Evolutionary conservation across 1,140 invertebrate genomes (phyloP).

Genomic region (Conus betulinus): DNA sequence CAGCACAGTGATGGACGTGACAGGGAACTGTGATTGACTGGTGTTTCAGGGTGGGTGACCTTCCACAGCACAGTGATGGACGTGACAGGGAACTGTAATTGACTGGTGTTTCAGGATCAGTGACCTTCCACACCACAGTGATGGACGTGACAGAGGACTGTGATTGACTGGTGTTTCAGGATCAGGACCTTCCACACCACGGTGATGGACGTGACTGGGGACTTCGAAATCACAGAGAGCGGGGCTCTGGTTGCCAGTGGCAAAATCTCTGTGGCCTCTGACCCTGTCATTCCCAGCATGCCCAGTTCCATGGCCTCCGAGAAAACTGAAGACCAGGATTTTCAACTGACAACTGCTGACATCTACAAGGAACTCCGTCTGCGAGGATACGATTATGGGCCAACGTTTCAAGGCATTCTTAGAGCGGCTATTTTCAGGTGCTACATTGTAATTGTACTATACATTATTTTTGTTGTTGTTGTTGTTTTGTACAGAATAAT

Average conservation of each 20-base stretch:
- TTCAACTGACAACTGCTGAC: slow-evolving; percentile 82
- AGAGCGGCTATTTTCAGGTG: not conserved
- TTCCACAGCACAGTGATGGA: too few relatives aligned
- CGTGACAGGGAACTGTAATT: too few relatives aligned
- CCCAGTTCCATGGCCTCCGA: not conserved
- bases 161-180: too few relatives aligned
- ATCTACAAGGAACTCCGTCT: slow-evolving; percentile 96
- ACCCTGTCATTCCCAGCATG: slow-evolving; percentile 32
- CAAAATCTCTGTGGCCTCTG: slow-evolving; percentile 33
- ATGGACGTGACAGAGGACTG: too few relatives aligned
- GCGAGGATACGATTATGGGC: slow-evolving; percentile 94
- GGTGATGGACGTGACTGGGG: slow-evolving; percentile 89
- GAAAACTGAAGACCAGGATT: slow-evolving; percentile 53
- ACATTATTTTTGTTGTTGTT: too few relatives aligned
- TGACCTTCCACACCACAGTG: too few relatives aligned
- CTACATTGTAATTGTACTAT: too few relatives aligned
- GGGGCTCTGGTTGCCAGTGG: slow-evolving; percentile 84
- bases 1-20: too few relatives aligned
- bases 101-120: too few relatives aligned
- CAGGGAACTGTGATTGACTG: too few relatives aligned
- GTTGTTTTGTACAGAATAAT: too few relatives aligned
- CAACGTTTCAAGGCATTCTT: slow-evolving; percentile 86
- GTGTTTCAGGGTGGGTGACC: too few relatives aligned
- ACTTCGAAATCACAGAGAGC: slow-evolving; percentile 95
- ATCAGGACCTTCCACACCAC: slow-evolving; percentile 89